Percentiles rank a stretch among this genome's conserved stretches.
phyloP scores from a whole-genome alignment of 2,113 vertebrate species.

The Crypturellus undulatus region DNA sequence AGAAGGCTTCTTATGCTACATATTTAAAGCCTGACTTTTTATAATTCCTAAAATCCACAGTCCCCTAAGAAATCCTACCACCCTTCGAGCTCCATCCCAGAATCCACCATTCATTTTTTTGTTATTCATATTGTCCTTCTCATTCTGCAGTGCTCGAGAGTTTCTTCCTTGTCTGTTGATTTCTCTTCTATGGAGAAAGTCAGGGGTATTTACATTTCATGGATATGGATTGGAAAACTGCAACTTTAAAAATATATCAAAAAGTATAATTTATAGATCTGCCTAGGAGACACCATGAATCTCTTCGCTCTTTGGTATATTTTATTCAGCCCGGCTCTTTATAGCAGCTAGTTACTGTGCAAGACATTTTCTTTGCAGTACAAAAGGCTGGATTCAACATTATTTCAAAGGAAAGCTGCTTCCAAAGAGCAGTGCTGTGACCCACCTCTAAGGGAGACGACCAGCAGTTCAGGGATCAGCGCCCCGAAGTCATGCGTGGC shows the following conservation, averaged over 20 bases:
- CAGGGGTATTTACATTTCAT: background rate
- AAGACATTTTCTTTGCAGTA: background rate
- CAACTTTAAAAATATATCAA: constrained; percentile 11
- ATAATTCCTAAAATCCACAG: background rate
- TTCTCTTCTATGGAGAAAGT: background rate
- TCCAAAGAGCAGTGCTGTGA: background rate
- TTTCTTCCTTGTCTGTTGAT: background rate
- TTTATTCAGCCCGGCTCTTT: background rate
- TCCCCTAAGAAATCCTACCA: background rate
- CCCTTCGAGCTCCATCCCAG: background rate
- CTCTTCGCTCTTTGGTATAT: background rate
- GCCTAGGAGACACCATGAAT: background rate
- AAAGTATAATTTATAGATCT: background rate
- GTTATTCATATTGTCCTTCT: fast-evolving
- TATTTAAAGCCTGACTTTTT: background rate
- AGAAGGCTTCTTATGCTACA: background rate
- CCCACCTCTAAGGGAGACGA: background rate
- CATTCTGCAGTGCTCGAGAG: background rate
- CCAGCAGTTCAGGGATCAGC: fast-evolving
- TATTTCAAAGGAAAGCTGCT: background rate
- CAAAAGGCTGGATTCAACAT: background rate
- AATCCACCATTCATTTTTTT: background rate
- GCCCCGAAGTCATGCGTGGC: fast-evolving
- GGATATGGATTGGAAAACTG: background rate
- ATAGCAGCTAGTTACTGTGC: background rate